A percentile compares a stretch with the other conserved stretches of the same genome.
phyloP scores from a whole-genome alignment of 2,888 invertebrate genomes.

The Lumbricus terrestris region DNA sequence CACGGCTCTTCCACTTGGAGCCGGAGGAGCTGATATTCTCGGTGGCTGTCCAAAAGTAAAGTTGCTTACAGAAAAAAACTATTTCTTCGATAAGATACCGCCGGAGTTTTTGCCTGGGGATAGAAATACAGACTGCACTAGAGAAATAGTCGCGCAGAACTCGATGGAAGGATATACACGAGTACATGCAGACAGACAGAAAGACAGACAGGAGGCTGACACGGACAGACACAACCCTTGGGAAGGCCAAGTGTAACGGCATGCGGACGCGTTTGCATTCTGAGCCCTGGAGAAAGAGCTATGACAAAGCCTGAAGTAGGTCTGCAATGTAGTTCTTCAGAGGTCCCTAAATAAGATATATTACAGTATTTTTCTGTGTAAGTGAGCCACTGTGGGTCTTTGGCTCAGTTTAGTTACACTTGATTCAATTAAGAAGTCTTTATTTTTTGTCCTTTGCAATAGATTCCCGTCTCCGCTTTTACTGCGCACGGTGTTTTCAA shows the following conservation, averaged over 20 bases:
- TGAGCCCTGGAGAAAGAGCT: background rate
- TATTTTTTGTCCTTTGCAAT: background rate
- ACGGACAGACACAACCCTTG: background rate
- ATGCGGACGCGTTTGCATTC: background rate
- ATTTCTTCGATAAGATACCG: constrained; percentile 3
- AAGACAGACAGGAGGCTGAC: background rate
- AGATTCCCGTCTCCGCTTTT: background rate
- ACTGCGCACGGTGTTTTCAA: background rate
- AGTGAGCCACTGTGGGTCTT: background rate
- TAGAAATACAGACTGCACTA: background rate
- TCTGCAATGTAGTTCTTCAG: too few relatives aligned
- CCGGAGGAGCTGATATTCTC: background rate
- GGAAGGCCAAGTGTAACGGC: background rate
- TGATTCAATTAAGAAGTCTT: background rate
- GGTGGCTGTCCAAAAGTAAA: background rate
- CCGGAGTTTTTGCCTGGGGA: background rate
- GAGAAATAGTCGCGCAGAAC: background rate
- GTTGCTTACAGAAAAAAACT: background rate
- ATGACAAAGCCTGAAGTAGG: background rate
- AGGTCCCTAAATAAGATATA: background rate
- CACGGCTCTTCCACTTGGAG: background rate
- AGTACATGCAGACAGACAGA: background rate
- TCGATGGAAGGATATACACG: background rate
- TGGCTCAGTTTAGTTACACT: background rate
- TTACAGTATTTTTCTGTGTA: background rate